Evolutionary conservation across 2,113 vertebrate species (phyloP), one percentile per base, ranked within the genome.

Genomic region (Leptobrachium ailaonicum): DNA sequence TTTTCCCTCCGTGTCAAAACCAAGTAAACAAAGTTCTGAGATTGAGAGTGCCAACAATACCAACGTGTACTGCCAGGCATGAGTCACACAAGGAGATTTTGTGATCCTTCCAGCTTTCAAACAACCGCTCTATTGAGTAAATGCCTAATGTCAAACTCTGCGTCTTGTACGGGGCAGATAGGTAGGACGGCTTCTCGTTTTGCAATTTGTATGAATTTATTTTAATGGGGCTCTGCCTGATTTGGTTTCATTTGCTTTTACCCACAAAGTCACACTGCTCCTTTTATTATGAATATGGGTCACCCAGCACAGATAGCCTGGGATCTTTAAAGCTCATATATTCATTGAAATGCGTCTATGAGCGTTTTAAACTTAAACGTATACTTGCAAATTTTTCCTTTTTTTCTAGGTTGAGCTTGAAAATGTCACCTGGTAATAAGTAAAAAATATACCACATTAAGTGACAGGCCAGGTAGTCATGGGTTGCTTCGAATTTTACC

Each of bases 11-110:
- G 71, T 14, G 42, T 32, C 54, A 58, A 20, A 72, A 63, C 70
- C 56, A 47, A 70, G 82, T 75, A 81, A 81, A 81, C 67, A 81
- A 75, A 75, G 79, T 81, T 81, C 79, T 81, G 45, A 69, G 66
- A 53, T 13, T 14, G 63, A 2, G 42, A 70, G 66, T 81, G 79
- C 79, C 79, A 81, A 81, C 79, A 81, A 81, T 81, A 81, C 79
- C 79, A 81, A 68, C 7, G 56, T 68, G 47, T 58, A 53, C 79
- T 75, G 79, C 79, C 79, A 81, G n/a, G 45, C 77, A 32, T 77
- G 74, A 82, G 64, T 77, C 66, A 78, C 53, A 6, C 64, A 40
- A 9, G 42, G 75, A 80, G 82, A 69, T 77, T 47, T 42, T 64
- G 71, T 64, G 45, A 60, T 69, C 45, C 4, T 7, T 81, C 79